Base-by-base conservation (phyloP, 2,113 vertebrate species). In the Myxocyprinus asiaticus region DNA sequence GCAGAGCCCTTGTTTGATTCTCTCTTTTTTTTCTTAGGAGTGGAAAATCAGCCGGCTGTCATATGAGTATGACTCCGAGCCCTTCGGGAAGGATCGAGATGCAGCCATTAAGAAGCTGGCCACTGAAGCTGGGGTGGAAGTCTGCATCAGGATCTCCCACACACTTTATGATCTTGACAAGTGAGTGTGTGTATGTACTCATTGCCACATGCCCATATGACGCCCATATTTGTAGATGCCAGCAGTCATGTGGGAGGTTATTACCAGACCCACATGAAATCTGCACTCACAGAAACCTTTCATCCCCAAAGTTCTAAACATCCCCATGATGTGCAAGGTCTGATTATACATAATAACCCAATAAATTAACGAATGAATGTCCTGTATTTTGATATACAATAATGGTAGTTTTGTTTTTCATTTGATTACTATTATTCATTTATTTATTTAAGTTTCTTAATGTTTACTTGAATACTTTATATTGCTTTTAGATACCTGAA, bases 1-100 rank as follows among this genome's bases (percentile, higher is more conserved):
- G 14, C 50, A 8, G 58, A 6, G 44, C 9, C 12, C 4, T 74
- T 10, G 66, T 78, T 67, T 48, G 22, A 33, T 3, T 33, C 22
- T 33, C 22, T 0, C 45, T 68, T 11, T 0, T 33, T 64, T 48
- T 79, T 64, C 85, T 17, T 81, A 98, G 97, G 95, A 98, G 82
- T 99, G 97, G 97, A 93, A 96, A 82, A 97, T 98, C 86, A 91
- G 82, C 12, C 95, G 90, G 68, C 90, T 98, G 77, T 97, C 95
- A 9, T 96, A 98, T 77, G 96, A 99, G 67, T 97, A 97, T 48
- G 96, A 99, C 84, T 98, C 96, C 10, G 96, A 99, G 81, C 97
- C 96, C 0, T 99, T 98, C 84, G 95, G 97, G 15, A 98, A 97
- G 85, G 95, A 96, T 81, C 90, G 95, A 77, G 95, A 96, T 88